Evolutionary conservation across 2,797 vertebrate species (phyloP).

Genomic region (Silurus lanzhouensis): DNA sequence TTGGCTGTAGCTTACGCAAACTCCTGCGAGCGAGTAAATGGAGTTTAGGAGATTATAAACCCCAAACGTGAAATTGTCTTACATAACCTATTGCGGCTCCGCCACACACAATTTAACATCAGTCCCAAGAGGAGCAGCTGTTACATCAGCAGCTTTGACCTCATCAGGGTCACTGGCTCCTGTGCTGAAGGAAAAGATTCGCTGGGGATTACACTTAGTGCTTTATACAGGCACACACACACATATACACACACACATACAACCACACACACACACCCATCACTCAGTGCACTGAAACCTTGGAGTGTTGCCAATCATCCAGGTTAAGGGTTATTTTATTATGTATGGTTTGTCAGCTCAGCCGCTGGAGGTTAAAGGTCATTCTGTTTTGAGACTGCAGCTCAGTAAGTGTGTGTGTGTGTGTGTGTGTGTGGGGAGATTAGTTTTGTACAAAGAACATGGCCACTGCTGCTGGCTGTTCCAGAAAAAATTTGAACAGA

Average conservation of each 20-base stretch:
- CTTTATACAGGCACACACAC: conserved; percentile 8
- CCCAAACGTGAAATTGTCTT: conserved; percentile 76
- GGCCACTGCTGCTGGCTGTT: too few species aligned
- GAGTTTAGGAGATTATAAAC: conserved; percentile 69
- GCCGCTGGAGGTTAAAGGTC: conserved; percentile 1
- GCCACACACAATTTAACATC: conserved; percentile 58
- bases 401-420: background rate
- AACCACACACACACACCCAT: conserved; percentile 1
- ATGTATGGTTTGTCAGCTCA: conserved; percentile 12
- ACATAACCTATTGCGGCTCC: conserved; percentile 70
- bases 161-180: conserved; percentile 52
- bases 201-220: conserved; percentile 27
- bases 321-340: background rate
- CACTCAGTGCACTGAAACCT: conserved; percentile 32
- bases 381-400: background rate
- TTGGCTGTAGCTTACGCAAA: background rate
- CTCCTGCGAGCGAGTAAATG: conserved; percentile 55
- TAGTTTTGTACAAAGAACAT: too few species aligned
- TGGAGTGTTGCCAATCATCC: background rate
- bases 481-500: too few species aligned
- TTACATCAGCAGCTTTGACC: conserved; percentile 71
- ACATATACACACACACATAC: background rate
- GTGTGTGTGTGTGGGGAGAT: background rate
- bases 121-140: conserved; percentile 64
- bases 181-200: conserved; percentile 29